Evolutionary conservation across 2,888 invertebrate species (phyloP), one percentile per base, ranked within the genome.

Genomic region (Xestia c-nigrum): DNA sequence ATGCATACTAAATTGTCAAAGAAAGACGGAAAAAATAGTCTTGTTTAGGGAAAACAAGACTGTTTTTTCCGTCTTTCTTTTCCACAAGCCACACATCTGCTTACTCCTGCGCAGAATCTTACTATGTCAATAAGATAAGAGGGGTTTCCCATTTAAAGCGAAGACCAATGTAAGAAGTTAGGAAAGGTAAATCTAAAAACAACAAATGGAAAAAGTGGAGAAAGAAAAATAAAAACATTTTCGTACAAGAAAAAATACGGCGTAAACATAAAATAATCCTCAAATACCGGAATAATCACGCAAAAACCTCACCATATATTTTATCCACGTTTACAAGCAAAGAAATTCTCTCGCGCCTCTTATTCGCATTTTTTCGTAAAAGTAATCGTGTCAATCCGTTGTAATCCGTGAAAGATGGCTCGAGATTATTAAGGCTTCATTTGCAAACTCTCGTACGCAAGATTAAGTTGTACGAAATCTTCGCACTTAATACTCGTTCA

Each of bases 321-420:
- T 75, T 78, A 85, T 83, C 74, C 61, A 43, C 72, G 70, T 75
- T 78, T 69, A 85, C 83, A 85, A 83, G 81, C 81, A 80, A 81
- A 86, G 85, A 87, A 80, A 80, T 81, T 74, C 78, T 80, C 75
- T 67, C 78, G 50, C 50, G 69, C 71, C 38, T 79, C 76, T 85
- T 85, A 78, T 84, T 80, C 81, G 73, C 73, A 79, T 88, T 88
- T 87, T 87, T 87, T 84, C 75, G 85, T 83, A 86, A 89, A 87
- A 89, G 88, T 89, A 88, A 90, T 90, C 88, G 85, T 84, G 87
- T 88, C 91, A 89, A 92, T 91, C 91, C 91, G 79, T 79, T 86
- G 88, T 91, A 90, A 92, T 91, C 91, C 92, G 76, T 87, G 90
- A 91, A 90, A 90, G 90, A 92, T 91, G 90, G 89, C 87, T 89